These are phyloP conservation scores for Gallinago nigripennis DNA, from an alignment of 2,797 vertebrate species.

Conservation along the genomic window DNA sequence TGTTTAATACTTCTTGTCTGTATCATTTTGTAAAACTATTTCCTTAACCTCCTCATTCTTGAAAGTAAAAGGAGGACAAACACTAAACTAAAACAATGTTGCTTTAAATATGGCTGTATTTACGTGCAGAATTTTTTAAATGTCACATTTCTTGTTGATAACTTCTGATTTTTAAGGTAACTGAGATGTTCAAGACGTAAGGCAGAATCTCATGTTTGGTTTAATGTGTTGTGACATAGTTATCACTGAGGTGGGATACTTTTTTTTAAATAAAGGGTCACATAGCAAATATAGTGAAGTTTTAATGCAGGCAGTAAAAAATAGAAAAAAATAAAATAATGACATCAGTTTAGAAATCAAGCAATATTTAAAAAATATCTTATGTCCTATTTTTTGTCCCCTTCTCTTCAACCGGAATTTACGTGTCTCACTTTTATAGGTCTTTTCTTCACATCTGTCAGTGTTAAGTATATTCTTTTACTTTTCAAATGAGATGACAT, in stretches of 20 bases:
- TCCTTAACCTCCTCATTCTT: background rate
- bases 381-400: accelerated
- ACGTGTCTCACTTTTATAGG: accelerated
- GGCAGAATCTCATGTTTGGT: background rate
- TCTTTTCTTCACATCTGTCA: accelerated
- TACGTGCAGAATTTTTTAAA: background rate
- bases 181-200: background rate
- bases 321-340: background rate
- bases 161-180: background rate
- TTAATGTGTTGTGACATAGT: background rate
- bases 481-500: background rate
- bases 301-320: background rate
- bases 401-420: background rate
- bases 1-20: constrained; percentile 50
- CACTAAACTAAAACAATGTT: background rate
- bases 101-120: background rate
- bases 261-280: background rate
- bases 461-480: background rate
- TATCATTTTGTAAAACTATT: background rate
- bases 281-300: background rate
- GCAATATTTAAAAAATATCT: accelerated
- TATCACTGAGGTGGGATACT: background rate
- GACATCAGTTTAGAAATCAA: background rate
- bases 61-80: background rate
- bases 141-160: background rate